Conservation (phyloP, 2,888 invertebrate species). For the Molorchus minor region DNA sequence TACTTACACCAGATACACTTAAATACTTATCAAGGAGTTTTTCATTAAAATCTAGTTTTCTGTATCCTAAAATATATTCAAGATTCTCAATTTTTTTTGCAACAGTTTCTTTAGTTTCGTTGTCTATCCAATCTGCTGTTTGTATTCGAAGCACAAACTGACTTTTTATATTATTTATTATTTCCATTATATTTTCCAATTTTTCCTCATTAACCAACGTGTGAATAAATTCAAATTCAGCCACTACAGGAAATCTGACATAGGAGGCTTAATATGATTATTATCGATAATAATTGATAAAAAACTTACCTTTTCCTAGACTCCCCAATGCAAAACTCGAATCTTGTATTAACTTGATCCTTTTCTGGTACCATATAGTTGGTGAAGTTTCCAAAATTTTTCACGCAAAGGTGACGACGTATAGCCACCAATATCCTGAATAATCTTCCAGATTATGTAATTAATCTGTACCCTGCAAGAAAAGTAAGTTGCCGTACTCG, state of each 20-base stretch:
- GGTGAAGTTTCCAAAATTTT: background rate
- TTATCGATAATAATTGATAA: too few relatives aligned
- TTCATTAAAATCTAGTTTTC: conserved; percentile 7
- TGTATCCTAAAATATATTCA: conserved; percentile 8
- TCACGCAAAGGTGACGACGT: background rate
- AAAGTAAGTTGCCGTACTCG: too few relatives aligned
- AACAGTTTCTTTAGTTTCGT: background rate
- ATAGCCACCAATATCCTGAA: background rate
- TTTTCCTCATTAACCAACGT: conserved; percentile 7
- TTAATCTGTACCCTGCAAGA: background rate
- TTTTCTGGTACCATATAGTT: background rate
- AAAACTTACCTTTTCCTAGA: background rate
- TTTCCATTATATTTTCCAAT: background rate
- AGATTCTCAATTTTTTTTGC: conserved; percentile 16
- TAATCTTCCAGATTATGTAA: background rate
- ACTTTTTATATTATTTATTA: conserved; percentile 13
- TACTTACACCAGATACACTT: conserved; percentile 17
- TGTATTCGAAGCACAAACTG: conserved; percentile 1
- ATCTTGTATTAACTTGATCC: background rate
- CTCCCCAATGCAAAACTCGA: background rate
- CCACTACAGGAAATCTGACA: conserved; percentile 25
- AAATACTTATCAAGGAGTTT: background rate
- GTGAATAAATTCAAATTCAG: conserved; percentile 14
- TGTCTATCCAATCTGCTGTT: conserved; percentile 21
- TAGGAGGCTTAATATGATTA: too few relatives aligned